Conservation (phyloP, 2,888 invertebrate species). For the Dichetophora obliterata region DNA sequence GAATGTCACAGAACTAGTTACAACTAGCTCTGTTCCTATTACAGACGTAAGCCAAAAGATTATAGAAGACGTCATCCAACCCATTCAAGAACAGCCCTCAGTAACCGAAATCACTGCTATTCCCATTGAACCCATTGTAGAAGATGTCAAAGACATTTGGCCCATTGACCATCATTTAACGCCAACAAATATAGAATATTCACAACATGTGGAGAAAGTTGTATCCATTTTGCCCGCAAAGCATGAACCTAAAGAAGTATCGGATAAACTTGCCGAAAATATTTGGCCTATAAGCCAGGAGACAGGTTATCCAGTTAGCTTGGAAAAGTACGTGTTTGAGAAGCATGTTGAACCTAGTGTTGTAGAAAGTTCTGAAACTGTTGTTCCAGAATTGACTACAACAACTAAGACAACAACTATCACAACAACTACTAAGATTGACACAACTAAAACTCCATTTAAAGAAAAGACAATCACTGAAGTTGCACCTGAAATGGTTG, state of each 20-base stretch:
- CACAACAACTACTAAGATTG: constrained; percentile 44
- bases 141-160: constrained; percentile 68
- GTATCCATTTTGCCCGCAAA: background rate
- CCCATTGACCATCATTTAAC: constrained; percentile 65
- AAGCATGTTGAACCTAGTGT: constrained; percentile 30
- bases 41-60: constrained; percentile 52
- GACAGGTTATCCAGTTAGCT: constrained; percentile 62
- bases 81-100: constrained; percentile 26
- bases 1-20: constrained; percentile 54
- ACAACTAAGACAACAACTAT: constrained; percentile 36
- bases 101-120: constrained; percentile 43
- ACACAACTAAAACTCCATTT: background rate
- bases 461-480: background rate
- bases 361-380: background rate
- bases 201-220: constrained; percentile 56
- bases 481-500: background rate
- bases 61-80: constrained; percentile 40
- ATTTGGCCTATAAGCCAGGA: constrained; percentile 66
- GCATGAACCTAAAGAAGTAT: background rate
- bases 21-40: constrained; percentile 61
- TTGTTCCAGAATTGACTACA: background rate
- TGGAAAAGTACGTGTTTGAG: constrained; percentile 64
- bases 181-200: constrained; percentile 63
- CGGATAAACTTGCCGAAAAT: constrained; percentile 44
- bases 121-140: constrained; percentile 51